phyloP scores from a whole-genome alignment of 2,888 invertebrate species.

The Parelbella ahira region DNA sequence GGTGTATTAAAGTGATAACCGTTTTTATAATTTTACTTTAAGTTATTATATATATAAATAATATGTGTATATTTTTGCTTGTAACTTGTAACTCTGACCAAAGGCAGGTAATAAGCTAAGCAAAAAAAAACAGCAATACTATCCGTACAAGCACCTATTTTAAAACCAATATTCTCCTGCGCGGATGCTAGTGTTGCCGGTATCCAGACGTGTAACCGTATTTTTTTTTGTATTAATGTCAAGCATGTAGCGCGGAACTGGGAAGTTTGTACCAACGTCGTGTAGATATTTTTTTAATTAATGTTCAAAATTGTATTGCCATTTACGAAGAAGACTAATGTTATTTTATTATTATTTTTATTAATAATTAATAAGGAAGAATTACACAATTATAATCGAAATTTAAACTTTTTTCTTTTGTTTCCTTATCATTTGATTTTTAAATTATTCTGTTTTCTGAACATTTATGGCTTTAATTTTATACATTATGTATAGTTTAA shows the following conservation, averaged over 20 bases:
- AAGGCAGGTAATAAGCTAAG: conserved; percentile 17
- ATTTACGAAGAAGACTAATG: conserved; percentile 77
- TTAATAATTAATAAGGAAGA: conserved; percentile 43
- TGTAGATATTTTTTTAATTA: conserved; percentile 53
- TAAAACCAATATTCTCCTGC: too few species aligned
- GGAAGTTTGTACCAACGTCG: conserved; percentile 15
- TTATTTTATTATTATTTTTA: conserved; percentile 47
- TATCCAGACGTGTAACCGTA: neutral
- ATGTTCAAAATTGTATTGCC: conserved; percentile 77
- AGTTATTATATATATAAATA: too few species aligned
- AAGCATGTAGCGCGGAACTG: conserved; percentile 16
- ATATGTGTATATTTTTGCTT: conserved; percentile 24
- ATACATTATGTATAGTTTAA: too few species aligned
- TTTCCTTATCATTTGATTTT: conserved; percentile 33
- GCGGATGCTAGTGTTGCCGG: too few species aligned
- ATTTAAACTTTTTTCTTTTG: conserved; percentile 37
- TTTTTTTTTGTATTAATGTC: too few species aligned
- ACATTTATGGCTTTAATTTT: conserved; percentile 26
- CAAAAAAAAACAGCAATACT: too few species aligned
- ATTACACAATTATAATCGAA: conserved; percentile 49
- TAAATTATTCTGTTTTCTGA: conserved; percentile 34
- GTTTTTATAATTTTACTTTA: too few species aligned
- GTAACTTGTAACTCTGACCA: conserved; percentile 15
- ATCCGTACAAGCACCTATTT: too few species aligned
- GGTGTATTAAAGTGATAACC: too few species aligned